These are phyloP conservation scores for Neopelma chrysocephalum DNA, from an alignment of 2,797 vertebrate species.

Conservation along the genomic window DNA sequence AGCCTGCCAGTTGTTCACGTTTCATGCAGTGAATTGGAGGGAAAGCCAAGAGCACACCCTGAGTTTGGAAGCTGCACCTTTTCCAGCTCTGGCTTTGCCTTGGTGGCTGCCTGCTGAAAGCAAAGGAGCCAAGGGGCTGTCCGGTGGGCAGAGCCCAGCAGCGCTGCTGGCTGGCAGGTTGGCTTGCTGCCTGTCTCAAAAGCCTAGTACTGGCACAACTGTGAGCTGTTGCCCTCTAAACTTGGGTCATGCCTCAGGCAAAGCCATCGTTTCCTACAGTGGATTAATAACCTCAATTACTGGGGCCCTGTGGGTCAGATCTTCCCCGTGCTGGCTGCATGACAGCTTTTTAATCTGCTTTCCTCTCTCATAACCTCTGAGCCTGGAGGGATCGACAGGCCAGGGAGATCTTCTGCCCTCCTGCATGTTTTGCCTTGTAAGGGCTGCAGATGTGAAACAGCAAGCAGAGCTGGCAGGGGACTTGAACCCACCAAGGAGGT, in stretches of 20 bases:
- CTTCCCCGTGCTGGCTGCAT: neutral
- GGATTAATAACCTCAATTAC: slow-evolving; percentile 10
- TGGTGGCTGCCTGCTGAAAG: neutral
- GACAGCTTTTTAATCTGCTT: slow-evolving; percentile 10
- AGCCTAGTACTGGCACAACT: neutral
- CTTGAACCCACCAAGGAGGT: neutral
- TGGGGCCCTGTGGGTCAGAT: neutral
- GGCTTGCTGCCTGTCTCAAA: neutral
- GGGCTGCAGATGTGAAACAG: neutral
- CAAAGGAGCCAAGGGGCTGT: neutral
- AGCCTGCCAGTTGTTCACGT: neutral
- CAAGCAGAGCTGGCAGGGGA: neutral
- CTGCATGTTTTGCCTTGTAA: neutral
- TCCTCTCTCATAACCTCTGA: neutral
- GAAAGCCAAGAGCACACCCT: neutral
- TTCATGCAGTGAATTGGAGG: neutral
- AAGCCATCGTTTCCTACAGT: neutral
- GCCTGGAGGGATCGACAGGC: neutral
- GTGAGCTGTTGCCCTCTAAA: neutral
- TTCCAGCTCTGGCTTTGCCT: neutral
- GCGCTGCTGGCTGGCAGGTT: neutral
- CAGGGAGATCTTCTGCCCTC: neutral
- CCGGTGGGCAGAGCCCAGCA: neutral
- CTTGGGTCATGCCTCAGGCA: neutral
- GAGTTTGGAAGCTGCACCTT: neutral